These are phyloP conservation scores for Pelusios castaneus DNA, from an alignment of 2,113 vertebrate species.

Conservation along the genomic window DNA sequence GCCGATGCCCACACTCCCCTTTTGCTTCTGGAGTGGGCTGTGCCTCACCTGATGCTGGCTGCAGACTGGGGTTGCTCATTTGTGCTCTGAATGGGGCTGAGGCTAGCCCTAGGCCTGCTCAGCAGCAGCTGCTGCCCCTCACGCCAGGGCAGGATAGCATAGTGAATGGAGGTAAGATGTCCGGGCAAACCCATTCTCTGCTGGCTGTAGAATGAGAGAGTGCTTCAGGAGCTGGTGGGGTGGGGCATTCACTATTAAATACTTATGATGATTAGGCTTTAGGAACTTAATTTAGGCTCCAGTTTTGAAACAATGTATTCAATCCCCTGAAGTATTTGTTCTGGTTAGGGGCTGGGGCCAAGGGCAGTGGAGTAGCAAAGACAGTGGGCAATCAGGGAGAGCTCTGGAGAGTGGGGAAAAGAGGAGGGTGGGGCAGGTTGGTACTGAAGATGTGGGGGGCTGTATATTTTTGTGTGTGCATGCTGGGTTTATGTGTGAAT, in stretches of 20 bases:
- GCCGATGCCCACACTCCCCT: background rate
- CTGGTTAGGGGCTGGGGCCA: background rate
- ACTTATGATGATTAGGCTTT: too few species aligned
- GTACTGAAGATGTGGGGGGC: background rate
- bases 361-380: background rate
- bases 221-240: background rate
- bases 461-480: background rate
- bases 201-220: too few species aligned
- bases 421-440: too few species aligned
- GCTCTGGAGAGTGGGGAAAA: background rate
- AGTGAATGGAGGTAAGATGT: background rate
- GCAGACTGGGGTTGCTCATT: background rate
- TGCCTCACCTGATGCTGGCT: background rate
- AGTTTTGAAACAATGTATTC: too few species aligned
- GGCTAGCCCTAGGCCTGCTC: background rate
- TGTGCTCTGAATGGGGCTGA: background rate
- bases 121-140: background rate
- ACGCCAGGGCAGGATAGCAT: fast-evolving
- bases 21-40: background rate
- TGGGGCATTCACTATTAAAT: too few species aligned
- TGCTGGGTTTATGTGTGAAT: background rate
- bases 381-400: background rate
- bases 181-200: background rate
- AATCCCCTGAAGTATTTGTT: too few species aligned
- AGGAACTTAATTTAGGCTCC: too few species aligned